phyloP scores from a whole-genome alignment of 2,888 invertebrate species.

The Amphipoea oculea region DNA sequence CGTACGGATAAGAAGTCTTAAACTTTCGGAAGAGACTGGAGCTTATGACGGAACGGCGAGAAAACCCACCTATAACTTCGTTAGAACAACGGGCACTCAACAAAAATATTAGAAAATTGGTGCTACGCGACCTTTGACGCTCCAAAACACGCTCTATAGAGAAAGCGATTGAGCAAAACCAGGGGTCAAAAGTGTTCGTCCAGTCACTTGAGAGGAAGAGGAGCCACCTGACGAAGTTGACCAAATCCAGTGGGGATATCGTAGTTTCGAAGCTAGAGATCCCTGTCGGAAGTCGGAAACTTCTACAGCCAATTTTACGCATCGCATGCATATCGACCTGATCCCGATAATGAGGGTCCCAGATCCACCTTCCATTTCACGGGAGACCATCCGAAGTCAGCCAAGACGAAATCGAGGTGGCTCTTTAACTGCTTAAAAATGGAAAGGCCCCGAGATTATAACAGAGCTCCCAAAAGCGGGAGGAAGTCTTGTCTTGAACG shows the following conservation, averaged over 20 bases:
- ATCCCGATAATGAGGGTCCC: no score
- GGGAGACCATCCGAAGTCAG: no score
- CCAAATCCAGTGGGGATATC: neutral
- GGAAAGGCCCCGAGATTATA: neutral
- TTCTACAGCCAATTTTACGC: neutral
- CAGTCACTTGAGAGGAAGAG: neutral
- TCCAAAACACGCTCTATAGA: neutral
- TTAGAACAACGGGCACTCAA: neutral
- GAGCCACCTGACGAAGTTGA: neutral
- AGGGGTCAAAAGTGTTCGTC: neutral
- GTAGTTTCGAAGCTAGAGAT: neutral
- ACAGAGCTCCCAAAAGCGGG: neutral
- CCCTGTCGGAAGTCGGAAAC: neutral
- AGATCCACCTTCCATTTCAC: no score
- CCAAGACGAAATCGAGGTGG: no score
- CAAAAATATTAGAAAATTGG: neutral
- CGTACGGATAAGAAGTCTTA: no score
- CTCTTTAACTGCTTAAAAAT: neutral
- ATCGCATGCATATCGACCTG: no score
- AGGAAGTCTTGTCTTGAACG: neutral
- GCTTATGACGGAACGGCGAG: neutral
- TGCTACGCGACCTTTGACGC: neutral
- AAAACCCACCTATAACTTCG: neutral
- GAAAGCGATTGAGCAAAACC: neutral
- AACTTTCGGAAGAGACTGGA: neutral